Conservation (phyloP, 2,113 vertebrate genomes). For the Mola mola region DNA sequence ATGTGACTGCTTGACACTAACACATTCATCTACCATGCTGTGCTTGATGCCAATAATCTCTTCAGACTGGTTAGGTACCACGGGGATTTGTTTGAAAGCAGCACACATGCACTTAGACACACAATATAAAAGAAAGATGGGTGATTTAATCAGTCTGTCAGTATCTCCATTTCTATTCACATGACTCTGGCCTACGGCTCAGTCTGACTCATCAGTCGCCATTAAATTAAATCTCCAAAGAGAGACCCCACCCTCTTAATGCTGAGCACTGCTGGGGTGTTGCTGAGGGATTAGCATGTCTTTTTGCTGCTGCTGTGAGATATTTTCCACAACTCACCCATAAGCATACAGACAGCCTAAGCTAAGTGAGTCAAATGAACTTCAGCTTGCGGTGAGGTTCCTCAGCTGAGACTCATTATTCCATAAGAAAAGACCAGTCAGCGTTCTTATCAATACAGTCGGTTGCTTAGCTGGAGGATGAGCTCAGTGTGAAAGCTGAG, state of each 20-base stretch:
- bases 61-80: conserved; percentile 41
- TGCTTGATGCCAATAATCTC: conserved; percentile 46
- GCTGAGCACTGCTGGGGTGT: conserved; percentile 37
- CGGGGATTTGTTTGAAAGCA: conserved; percentile 27
- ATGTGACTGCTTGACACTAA: conserved; percentile 46
- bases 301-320: conserved; percentile 3
- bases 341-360: conserved; percentile 35
- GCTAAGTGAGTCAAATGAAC: conserved; percentile 50
- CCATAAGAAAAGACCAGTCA: conserved; percentile 56
- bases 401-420: conserved; percentile 60
- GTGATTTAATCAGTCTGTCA: conserved; percentile 39
- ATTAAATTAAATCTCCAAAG: conserved; percentile 64
- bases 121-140: conserved; percentile 21
- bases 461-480: conserved; percentile 44
- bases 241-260: conserved; percentile 36
- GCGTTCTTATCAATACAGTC: conserved; percentile 44
- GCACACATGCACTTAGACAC: conserved; percentile 4
- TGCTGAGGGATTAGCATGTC: conserved; percentile 52
- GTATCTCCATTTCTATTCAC: conserved; percentile 42
- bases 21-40: conserved; percentile 35
- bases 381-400: conserved; percentile 39
- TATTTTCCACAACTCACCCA: conserved; percentile 46
- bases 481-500: conserved; percentile 58
- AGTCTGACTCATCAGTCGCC: conserved; percentile 53
- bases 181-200: conserved; percentile 28